Percentiles rank a stretch among this genome's conserved stretches.
Conservation (phyloP, 1,140 invertebrate species). For the Meloidogyne hapla region DNA sequence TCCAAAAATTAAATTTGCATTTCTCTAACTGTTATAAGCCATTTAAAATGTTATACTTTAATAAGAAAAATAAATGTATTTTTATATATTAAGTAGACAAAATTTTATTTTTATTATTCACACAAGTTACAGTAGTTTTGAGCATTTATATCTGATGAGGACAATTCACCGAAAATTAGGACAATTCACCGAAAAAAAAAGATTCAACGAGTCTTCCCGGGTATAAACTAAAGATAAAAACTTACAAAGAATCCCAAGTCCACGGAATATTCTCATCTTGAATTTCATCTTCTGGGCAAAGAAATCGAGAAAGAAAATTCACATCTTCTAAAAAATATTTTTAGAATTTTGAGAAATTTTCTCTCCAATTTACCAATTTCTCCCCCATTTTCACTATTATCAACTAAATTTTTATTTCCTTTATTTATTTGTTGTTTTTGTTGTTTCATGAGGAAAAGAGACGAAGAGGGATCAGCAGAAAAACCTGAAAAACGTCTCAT, state of each 20-base stretch:
- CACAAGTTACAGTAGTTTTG: too few relatives aligned
- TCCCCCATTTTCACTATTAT: conserved; percentile 3
- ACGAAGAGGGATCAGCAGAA: conserved; percentile 7
- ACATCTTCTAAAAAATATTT: conserved; percentile 21
- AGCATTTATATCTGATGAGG: too few relatives aligned
- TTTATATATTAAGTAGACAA: too few relatives aligned
- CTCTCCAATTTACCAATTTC: conserved; percentile 9
- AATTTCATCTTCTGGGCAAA: conserved; percentile 37
- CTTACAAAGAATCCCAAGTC: conserved; percentile 40
- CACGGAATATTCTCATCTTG: conserved; percentile 33
- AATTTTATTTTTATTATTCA: too few relatives aligned
- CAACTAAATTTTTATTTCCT: background rate
- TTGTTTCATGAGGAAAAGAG: background rate
- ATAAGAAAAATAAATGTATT: too few relatives aligned
- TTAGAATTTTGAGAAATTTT: background rate
- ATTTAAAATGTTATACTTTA: too few relatives aligned
- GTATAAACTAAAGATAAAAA: background rate
- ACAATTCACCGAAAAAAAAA: too few relatives aligned
- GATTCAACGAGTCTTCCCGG: background rate
- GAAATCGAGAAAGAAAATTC: conserved; percentile 36
- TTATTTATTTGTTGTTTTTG: background rate
- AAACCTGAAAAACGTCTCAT: conserved; percentile 26
- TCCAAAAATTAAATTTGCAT: too few relatives aligned
- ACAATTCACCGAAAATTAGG: too few relatives aligned
- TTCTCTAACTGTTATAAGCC: too few relatives aligned